Conservation (phyloP, 2,113 vertebrate genomes). For the Anguilla japonica region DNA sequence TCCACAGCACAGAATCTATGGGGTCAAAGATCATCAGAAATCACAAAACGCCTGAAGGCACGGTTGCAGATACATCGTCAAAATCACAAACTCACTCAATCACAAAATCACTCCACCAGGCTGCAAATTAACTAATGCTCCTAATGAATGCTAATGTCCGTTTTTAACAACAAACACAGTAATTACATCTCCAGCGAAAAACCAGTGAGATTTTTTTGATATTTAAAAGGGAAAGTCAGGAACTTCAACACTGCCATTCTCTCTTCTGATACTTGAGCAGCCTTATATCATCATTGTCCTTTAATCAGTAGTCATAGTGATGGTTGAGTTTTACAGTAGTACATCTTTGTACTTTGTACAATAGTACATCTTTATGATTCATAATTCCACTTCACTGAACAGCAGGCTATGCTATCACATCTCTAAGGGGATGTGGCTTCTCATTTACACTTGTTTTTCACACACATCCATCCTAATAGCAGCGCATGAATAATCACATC, state of each 20-base stretch:
- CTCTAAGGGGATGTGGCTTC: conserved; percentile 52
- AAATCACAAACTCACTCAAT: neutral
- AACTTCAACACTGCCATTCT: neutral
- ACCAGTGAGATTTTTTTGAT: neutral
- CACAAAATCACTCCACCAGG: neutral
- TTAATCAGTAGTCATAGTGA: neutral
- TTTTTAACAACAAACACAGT: neutral
- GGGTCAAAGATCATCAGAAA: neutral
- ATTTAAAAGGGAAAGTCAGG: neutral
- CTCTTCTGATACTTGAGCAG: neutral
- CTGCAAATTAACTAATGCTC: neutral
- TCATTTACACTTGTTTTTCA: conserved; percentile 72
- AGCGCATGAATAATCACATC: conserved; percentile 59
- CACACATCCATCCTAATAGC: conserved; percentile 64
- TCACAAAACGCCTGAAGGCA: neutral
- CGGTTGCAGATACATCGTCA: neutral
- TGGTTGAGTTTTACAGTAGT: neutral
- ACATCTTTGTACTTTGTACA: too few relatives aligned
- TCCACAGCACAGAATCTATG: conserved; percentile 6
- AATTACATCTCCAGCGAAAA: neutral
- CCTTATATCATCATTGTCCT: neutral
- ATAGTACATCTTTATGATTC: conserved; percentile 2
- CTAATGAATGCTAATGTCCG: neutral
- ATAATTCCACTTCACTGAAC: neutral
- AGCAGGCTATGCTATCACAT: neutral